These are phyloP conservation scores for Charina bottae DNA, from an alignment of 2,113 vertebrate species.

Conservation along the genomic window DNA sequence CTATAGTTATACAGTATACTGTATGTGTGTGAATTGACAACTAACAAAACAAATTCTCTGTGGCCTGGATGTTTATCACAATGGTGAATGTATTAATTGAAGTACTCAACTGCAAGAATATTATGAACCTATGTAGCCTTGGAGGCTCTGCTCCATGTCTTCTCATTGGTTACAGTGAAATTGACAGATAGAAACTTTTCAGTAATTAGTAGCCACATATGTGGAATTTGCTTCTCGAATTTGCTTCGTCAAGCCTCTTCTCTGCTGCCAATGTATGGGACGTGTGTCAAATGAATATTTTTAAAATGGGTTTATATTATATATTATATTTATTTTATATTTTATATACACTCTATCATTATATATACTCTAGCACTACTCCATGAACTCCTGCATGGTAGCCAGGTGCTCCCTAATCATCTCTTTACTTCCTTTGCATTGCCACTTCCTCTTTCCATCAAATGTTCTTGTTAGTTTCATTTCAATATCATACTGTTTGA, in stretches of 20 bases:
- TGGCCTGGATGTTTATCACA: background rate
- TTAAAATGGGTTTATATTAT: no score
- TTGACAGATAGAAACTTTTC: background rate
- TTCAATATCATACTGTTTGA: background rate
- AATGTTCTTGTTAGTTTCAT: background rate
- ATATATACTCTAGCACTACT: no score
- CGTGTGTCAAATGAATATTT: no score
- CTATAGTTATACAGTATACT: background rate
- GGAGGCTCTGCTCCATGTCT: background rate
- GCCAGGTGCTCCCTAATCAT: background rate
- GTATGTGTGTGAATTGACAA: background rate
- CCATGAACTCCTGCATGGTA: background rate
- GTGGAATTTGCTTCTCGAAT: background rate
- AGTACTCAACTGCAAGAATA: background rate
- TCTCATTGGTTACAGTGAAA: background rate
- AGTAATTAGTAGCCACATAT: background rate
- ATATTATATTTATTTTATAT: no score
- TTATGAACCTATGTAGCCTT: background rate
- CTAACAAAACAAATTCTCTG: background rate
- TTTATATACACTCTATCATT: no score
- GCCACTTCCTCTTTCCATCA: background rate
- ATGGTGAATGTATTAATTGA: background rate
- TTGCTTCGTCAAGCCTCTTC: background rate
- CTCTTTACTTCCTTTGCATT: background rate
- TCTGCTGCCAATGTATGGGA: background rate